Percentiles rank a stretch among this genome's conserved stretches.
These are phyloP conservation scores for Felis catus DNA, from an alignment of 2,113 vertebrate genomes.

Conservation along the genomic window F.catus_Fca126_mat1.0 CM031413.1:22341001-22341500, in stretches of 20 bases:
- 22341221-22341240: background rate
- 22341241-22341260: background rate
- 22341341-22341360: background rate
- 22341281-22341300: background rate
- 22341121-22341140: background rate
- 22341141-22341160: background rate
- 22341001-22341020: background rate
- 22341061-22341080: conserved; percentile 28
- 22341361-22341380: background rate
- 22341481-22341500: background rate
- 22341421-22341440: background rate
- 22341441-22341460: conserved; percentile 39
- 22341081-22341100: background rate
- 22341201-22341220: background rate
- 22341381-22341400: background rate
- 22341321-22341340: background rate
- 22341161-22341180: background rate
- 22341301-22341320: background rate
- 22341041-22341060: background rate
- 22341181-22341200: background rate
- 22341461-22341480: background rate
- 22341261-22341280: background rate
- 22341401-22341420: background rate
- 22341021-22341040: background rate
- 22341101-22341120: background rate